Base-by-base conservation (phyloP, 2,888 invertebrate genomes). In the Pammene fasciana region DNA sequence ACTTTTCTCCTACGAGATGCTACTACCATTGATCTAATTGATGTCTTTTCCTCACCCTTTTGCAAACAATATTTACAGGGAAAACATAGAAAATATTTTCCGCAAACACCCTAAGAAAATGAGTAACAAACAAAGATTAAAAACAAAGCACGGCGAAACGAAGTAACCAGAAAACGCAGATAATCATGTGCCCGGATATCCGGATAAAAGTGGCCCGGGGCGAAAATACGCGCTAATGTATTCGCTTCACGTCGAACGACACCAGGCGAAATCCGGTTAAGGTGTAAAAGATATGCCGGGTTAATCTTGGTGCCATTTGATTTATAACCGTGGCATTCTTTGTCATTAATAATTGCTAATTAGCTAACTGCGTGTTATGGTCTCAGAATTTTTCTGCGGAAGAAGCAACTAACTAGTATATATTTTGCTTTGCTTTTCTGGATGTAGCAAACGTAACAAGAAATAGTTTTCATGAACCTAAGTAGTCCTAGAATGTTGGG, bases 211-310 rank as follows among this genome's bases (percentile, higher is more conserved):
- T 79, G 72, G 67, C 75, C 76, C 75, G 77, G 75, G 74, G 73
- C 76, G 78, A 76, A 78, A 78, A 81, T 77, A 82, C 75, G 79
- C 79, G 82, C 78, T 89, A 89, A 90, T 88, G 82, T 89, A 91
- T 91, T 90, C 90, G 76, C 74, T 73, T 77, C 90, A 86, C 90
- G 90, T 88, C 83, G 79, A 83, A 83, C 84, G 86, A 83, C 86
- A 86, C 82, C 86, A 86, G 85, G 86, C 85, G 83, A 86, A 88
- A 89, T 84, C 89, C 87, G 86, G 86, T 86, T 86, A 86, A 89
- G 88, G 87, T 87, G 86, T 71, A 74, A 74, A 81, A 90, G 88
- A 89, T 90, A 87, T 86, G 85, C 86, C 83, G 80, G 86, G 87
- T 88, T 90, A 89, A 90, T 90, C 88, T 87, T 81, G 78, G 52